These are phyloP conservation scores for Bombus superbus DNA, from an alignment of 1,140 invertebrate species.

Conservation along the genomic window DNA sequence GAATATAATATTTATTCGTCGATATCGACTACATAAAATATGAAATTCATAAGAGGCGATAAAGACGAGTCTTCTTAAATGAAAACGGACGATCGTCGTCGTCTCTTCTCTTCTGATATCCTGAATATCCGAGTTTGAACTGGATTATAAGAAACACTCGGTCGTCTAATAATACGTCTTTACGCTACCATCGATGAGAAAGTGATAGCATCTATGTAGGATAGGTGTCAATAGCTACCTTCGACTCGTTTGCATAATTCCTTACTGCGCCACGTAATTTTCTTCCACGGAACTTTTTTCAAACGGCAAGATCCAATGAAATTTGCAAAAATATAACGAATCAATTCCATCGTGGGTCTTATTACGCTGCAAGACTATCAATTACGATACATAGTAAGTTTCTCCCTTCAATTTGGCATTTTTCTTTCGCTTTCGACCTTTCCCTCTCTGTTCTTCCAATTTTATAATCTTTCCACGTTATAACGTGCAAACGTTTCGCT, in stretches of 20 bases:
- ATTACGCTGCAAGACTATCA: background rate
- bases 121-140: background rate
- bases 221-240: conserved; percentile 13
- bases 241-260: conserved; percentile 8
- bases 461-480: background rate
- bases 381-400: background rate
- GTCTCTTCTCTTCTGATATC: no score
- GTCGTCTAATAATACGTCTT: background rate
- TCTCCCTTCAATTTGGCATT: background rate
- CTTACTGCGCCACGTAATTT: background rate
- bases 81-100: background rate
- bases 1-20: background rate
- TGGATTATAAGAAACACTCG: background rate
- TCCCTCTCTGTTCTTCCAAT: background rate
- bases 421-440: background rate
- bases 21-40: background rate
- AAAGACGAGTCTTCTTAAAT: background rate
- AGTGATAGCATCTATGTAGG: background rate
- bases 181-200: background rate
- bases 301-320: no score
- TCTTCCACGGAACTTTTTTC: no score
- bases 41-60: background rate
- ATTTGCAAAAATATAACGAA: background rate
- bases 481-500: no score
- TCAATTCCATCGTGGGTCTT: background rate